Evolutionary conservation across 2,797 vertebrate species (phyloP), one percentile per base, ranked within the genome.

Genomic region (Manis crassicaudata): DNA sequence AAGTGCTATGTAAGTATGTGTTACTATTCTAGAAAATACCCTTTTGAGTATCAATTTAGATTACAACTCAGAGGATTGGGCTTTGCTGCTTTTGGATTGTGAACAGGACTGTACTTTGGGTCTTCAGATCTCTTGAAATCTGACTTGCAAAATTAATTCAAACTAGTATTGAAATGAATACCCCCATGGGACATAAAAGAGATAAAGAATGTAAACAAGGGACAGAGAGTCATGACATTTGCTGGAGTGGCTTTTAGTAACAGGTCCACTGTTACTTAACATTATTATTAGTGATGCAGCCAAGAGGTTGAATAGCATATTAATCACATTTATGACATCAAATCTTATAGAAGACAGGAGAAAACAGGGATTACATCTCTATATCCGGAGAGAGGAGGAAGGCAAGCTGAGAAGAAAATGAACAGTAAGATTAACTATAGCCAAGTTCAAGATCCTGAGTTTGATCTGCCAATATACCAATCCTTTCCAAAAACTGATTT

Each of bases 271-370:
- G 46, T 93, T 88, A 62, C 83, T 94, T 87, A 87, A 43, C 18
- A 32, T 43, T 70, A 54, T 81, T 86, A 82, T 96, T 95, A 92
- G 84, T 54, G 80, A 83, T 84, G 67, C 60, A 76, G 84, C 37
- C 68, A 92, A 92, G 79, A 97, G 88, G 58, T 54, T 96, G 96
- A 84, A 21, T 35, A 91, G 86, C 82, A 87, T 88, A 87, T 87
- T 97, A 92, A 89, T 97, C 88, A 96, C 92, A 81, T 80, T 50
- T 84, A 90, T 92, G 75, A 73, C 90, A 84, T 91, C 85, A 72
- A 88, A 60, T 96, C 94, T 91, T 80, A 52, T 46, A 60, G 84
- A 90, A 79, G 94, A 96, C 73, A 63, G 50, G 52, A 85, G 56
- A 90, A 77, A 89, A 76, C 35, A 75, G 72, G 68, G 86, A 95